These are phyloP conservation scores for Zosterops lateralis DNA, from an alignment of 2,113 vertebrate genomes.

Conservation along the genomic window DNA sequence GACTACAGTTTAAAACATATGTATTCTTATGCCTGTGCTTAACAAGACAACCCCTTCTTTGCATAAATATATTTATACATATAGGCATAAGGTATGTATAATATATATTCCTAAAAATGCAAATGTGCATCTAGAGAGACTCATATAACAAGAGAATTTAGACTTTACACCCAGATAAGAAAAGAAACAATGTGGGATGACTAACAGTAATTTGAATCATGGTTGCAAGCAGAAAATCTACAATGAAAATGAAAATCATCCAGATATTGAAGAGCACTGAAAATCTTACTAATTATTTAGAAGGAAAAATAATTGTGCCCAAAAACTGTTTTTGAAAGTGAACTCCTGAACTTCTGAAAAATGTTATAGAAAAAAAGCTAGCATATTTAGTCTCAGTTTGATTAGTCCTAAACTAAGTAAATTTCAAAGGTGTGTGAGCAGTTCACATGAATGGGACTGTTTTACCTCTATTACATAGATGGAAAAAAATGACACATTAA, in stretches of 20 bases:
- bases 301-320: not conserved
- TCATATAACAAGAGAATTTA: not conserved
- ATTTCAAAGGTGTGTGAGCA: not conserved
- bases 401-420: not conserved
- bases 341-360: not conserved
- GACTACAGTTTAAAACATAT: not conserved
- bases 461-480: not conserved
- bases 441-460: not conserved
- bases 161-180: not conserved
- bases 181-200: not conserved
- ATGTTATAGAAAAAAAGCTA: not conserved
- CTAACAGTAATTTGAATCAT: not conserved
- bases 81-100: not conserved
- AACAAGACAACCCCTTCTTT: not conserved
- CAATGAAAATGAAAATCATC: not conserved
- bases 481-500: not conserved
- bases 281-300: not conserved
- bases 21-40: accelerated
- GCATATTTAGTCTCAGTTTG: not conserved
- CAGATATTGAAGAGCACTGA: not conserved
- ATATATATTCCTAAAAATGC: not conserved
- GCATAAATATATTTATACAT: not conserved
- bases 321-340: not conserved
- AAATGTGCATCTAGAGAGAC: not conserved
- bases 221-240: not conserved